Conservation (phyloP, 1,140 invertebrate species). For the Oncopodura yosiiana region DNA sequence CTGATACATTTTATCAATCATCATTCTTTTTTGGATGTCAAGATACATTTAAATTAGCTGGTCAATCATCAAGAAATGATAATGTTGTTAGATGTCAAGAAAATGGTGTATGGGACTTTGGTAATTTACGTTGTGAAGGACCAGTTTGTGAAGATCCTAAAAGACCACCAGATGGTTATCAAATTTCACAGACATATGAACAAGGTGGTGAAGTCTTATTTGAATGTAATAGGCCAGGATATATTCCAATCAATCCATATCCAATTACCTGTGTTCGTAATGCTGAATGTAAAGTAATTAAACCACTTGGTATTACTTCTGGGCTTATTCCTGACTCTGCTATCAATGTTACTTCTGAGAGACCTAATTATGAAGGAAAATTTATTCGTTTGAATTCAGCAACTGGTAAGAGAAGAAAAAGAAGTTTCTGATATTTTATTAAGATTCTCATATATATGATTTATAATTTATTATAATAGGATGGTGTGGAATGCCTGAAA, state of each 20-base stretch:
- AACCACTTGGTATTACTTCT: slow-evolving; percentile 79
- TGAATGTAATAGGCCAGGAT: slow-evolving; percentile 79
- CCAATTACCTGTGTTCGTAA: slow-evolving; percentile 83
- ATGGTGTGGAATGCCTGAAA: slow-evolving; percentile 91
- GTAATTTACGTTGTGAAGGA: slow-evolving; percentile 87
- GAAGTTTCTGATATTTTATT: too few species aligned
- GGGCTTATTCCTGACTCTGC: slow-evolving; percentile 86
- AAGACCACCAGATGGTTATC: slow-evolving; percentile 78
- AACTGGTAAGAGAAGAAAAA: too few species aligned
- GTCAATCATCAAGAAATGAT: slow-evolving; percentile 80
- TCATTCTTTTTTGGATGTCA: slow-evolving; percentile 94
- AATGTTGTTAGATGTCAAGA: slow-evolving; percentile 82
- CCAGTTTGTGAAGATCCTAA: slow-evolving; percentile 92
- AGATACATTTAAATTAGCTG: slow-evolving; percentile 86
- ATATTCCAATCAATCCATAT: slow-evolving; percentile 79
- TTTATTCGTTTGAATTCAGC: slow-evolving; percentile 85
- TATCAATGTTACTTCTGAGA: slow-evolving; percentile 90
- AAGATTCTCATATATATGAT: too few species aligned
- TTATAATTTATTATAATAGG: too few species aligned
- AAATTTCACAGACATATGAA: slow-evolving; percentile 83
- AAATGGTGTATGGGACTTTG: slow-evolving; percentile 93
- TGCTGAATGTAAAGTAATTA: slow-evolving; percentile 86
- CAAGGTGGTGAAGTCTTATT: slow-evolving; percentile 82
- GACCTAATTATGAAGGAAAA: slow-evolving; percentile 80
- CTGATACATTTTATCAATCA: slow-evolving; percentile 79